Conservation (phyloP, 2,113 vertebrate genomes). For the Passer domesticus region DNA sequence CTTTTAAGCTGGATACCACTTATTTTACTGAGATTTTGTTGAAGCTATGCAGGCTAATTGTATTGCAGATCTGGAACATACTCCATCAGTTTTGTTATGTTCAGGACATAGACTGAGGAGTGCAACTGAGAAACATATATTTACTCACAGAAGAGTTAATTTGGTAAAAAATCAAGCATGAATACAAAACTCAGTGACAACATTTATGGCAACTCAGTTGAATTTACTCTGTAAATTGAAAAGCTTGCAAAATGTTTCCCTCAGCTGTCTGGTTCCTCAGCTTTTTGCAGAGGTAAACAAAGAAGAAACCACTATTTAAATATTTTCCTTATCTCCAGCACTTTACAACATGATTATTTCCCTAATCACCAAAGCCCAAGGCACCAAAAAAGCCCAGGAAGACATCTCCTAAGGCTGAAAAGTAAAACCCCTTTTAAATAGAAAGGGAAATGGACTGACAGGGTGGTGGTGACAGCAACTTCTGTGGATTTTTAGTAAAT, state of each 20-base stretch:
- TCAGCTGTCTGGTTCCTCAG: neutral
- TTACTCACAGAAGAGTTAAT: constrained; percentile 16
- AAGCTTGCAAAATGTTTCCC: constrained; percentile 10
- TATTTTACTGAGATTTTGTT: constrained; percentile 5
- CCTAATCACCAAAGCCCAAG: neutral
- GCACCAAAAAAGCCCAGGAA: neutral
- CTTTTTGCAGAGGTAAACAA: constrained; percentile 35
- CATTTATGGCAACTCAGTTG: neutral
- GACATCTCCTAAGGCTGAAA: neutral
- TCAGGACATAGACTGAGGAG: neutral
- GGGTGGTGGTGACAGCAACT: neutral
- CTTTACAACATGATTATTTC: constrained; percentile 29
- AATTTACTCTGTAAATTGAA: constrained; percentile 44
- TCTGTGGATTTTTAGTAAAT: neutral
- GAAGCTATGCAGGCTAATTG: neutral
- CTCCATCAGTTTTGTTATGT: neutral
- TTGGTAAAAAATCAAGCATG: constrained; percentile 11
- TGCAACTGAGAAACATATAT: constrained; percentile 4
- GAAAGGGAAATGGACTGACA: neutral
- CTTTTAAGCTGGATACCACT: neutral
- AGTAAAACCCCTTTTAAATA: neutral
- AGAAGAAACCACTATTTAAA: constrained; percentile 5
- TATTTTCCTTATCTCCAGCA: neutral
- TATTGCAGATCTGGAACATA: neutral
- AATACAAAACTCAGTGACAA: neutral